Conservation (phyloP, 1,140 invertebrate species). For the Heliconius hermathena region DNA sequence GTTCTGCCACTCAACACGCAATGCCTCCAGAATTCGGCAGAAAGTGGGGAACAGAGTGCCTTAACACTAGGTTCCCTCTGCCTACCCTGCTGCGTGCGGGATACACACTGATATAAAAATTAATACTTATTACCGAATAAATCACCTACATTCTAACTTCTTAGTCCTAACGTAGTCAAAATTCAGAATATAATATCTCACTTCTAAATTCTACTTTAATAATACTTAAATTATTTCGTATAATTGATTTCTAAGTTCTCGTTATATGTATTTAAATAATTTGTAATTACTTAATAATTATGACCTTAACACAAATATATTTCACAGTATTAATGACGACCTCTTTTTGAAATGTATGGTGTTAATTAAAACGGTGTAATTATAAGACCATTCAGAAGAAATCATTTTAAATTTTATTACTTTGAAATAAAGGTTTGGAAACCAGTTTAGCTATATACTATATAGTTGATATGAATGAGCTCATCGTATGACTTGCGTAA, state of each 20-base stretch:
- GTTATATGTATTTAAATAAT: conserved; percentile 15
- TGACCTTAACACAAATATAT: conserved; percentile 21
- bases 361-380: conserved; percentile 24
- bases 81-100: no score
- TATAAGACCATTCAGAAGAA: conserved; percentile 24
- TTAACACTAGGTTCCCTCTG: no score
- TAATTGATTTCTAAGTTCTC: not conserved
- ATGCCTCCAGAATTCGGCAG: no score
- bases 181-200: not conserved
- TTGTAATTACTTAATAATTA: conserved; percentile 22
- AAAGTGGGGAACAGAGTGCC: no score
- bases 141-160: not conserved
- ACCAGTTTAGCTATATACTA: conserved; percentile 34
- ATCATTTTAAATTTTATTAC: conserved; percentile 31
- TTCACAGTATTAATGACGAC: conserved; percentile 24
- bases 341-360: conserved; percentile 14
- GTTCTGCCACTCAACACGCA: no score
- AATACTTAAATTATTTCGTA: not conserved
- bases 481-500: conserved; percentile 57
- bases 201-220: not conserved
- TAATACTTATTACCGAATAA: not conserved
- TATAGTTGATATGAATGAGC: conserved; percentile 51
- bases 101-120: no score
- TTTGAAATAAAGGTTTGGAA: conserved; percentile 29
- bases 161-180: not conserved